A percentile compares a stretch with the other conserved stretches of the same genome.
Evolutionary conservation across 53 echinoderm and acorn worm species (phyloP).

Genomic region (Mesocentrotus franciscanus): DNA sequence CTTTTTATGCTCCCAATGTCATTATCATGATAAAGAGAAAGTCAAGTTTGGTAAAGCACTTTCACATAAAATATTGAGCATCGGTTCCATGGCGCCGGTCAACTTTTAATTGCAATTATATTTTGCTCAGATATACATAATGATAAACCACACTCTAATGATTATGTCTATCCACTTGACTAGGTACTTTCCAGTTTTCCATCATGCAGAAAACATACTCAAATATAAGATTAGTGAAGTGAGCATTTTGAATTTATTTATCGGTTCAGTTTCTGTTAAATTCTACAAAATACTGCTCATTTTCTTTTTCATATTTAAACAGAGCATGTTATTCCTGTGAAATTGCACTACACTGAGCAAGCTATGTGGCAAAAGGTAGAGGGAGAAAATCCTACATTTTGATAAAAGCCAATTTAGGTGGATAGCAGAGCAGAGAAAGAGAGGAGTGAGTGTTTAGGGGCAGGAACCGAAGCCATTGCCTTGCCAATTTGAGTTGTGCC

Average conservation of each 20-base stretch:
- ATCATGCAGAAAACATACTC: background rate
- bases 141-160: background rate
- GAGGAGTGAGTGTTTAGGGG: background rate
- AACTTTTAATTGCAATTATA: background rate
- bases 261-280: background rate
- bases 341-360: background rate
- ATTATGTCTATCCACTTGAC: background rate
- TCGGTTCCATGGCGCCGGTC: background rate
- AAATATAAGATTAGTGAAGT: background rate
- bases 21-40: background rate
- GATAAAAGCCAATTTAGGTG: slow-evolving; percentile 11
- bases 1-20: background rate
- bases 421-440: background rate
- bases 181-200: background rate
- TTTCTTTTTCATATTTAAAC: background rate
- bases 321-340: background rate
- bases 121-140: background rate
- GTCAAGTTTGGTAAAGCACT: background rate
- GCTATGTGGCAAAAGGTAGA: background rate
- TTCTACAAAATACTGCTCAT: background rate
- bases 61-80: background rate
- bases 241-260: background rate
- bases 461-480: slow-evolving; percentile 17
- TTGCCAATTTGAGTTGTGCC: slow-evolving; percentile 63
- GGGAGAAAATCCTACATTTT: background rate